Evolutionary conservation across 2,888 invertebrate genomes (phyloP).

Genomic region (Lepidonotus clava): DNA sequence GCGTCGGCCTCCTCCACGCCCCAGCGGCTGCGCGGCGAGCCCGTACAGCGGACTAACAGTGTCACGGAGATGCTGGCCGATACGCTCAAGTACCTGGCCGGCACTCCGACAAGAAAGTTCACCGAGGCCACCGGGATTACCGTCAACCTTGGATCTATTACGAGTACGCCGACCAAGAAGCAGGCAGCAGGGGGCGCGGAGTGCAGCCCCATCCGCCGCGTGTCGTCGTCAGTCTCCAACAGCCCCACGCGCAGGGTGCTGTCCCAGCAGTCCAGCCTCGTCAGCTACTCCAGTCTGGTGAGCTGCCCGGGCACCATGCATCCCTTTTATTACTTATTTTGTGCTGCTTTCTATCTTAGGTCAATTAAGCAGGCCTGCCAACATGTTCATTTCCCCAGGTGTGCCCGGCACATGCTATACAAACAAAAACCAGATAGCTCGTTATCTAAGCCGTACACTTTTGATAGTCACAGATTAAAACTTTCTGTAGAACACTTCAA

Average conservation of each 20-base stretch:
- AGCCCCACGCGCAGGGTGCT: conserved; percentile 19
- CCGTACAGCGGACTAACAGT: conserved; percentile 23
- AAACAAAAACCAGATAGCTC: too few species aligned
- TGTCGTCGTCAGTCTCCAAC: conserved; percentile 39
- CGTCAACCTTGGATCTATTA: conserved; percentile 42
- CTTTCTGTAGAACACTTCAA: too few species aligned
- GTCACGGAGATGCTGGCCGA: conserved; percentile 49
- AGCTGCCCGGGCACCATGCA: not conserved
- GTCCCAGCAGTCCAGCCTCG: conserved; percentile 46
- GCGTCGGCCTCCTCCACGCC: conserved; percentile 40
- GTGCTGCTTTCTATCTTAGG: too few species aligned
- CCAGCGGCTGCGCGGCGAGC: conserved; percentile 20
- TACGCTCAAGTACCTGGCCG: conserved; percentile 48
- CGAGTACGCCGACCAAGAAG: conserved; percentile 22
- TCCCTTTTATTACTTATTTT: too few species aligned
- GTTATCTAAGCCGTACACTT: too few species aligned
- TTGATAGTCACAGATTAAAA: too few species aligned
- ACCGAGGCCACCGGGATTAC: conserved; percentile 44
- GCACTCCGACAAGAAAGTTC: conserved; percentile 35
- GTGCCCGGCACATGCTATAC: too few species aligned
- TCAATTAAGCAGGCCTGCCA: too few species aligned
- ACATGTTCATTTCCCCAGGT: too few species aligned
- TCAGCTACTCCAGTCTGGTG: conserved; percentile 37
- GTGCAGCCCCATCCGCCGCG: conserved; percentile 28
- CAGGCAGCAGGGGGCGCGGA: not conserved